Base-by-base conservation (phyloP, 2,113 vertebrate genomes). In the Coracopsis vasa region DNA sequence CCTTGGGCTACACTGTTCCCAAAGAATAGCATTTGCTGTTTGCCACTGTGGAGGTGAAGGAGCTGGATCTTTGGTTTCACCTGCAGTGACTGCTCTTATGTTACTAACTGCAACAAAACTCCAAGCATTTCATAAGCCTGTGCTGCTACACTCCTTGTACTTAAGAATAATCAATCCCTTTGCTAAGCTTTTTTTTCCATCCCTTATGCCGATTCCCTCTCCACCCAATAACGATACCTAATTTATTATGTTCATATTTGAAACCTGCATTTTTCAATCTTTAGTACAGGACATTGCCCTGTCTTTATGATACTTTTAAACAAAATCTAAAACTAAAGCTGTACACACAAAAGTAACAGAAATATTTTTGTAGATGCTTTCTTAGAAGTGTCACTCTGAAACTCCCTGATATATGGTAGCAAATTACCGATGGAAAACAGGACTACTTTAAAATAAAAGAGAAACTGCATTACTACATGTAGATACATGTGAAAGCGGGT, bases 1-100 rank as follows among this genome's bases (percentile, higher is more conserved):
- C 29, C n/a, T 47, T 2, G 0, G 16, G 10, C 35, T n/a, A n/a
- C 1, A 3, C 12, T 45, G 35, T 62, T 66, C 20, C 33, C 42
- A 44, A 71, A 54, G 25, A 31, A 31, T 7, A 65, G 29, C 28
- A 24, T 35, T 41, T 60, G 37, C 70, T 82, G 31, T 44, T 48
- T 58, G 64, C 16, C 23, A 10, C 45, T 16, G 31, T 4, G 16
- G 9, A 41, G 21, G 12, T 11, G 7, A 45, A 72, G 33, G 13
- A 31, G 19, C 9, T 48, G 51, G 35, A 82, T 33, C 37, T 83
- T 31, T 5, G 10, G 25, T 48, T 62, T 83, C 29, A 45, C 16
- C 42, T 51, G 33, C 37, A 21, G 29, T 10, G 35, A 53, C 33
- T 61, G 42, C 58, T 62, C 15, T 58, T 56, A 7, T 2, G 7